These are phyloP conservation scores for Peromyscus polionotus DNA, from an alignment of 2,113 vertebrate genomes.

Conservation along the genomic window DNA sequence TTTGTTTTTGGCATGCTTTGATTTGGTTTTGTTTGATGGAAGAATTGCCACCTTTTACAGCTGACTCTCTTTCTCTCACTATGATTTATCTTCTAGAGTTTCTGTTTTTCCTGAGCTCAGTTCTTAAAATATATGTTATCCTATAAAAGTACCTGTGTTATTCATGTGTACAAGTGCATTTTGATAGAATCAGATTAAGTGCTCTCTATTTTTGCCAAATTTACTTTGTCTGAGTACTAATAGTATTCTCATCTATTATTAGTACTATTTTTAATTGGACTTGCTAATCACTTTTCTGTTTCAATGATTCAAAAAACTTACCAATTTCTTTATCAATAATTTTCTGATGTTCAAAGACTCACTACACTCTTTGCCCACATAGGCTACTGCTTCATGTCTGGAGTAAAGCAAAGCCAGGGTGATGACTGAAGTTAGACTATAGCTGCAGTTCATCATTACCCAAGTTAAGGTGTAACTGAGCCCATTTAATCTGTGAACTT, in stretches of 20 bases:
- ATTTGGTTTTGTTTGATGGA: neutral
- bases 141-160: neutral
- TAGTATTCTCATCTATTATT: slow-evolving; percentile 8
- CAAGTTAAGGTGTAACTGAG: neutral
- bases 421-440: neutral
- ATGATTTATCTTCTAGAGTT: slow-evolving; percentile 26
- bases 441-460: neutral
- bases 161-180: slow-evolving; percentile 2
- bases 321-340: slow-evolving; percentile 29
- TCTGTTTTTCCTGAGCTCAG: neutral
- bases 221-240: slow-evolving; percentile 2
- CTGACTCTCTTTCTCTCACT: neutral
- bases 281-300: slow-evolving; percentile 4
- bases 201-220: neutral
- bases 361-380: neutral
- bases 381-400: neutral
- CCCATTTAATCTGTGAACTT: slow-evolving; percentile 11
- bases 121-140: slow-evolving; percentile 16
- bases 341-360: neutral
- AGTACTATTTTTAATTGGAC: neutral
- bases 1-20: neutral
- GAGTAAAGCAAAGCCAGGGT: neutral
- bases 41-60: neutral
- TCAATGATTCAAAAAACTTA: slow-evolving; percentile 24
- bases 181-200: neutral